Conservation (phyloP, 2,888 invertebrate species). For the Rotaria sp. region DNA sequence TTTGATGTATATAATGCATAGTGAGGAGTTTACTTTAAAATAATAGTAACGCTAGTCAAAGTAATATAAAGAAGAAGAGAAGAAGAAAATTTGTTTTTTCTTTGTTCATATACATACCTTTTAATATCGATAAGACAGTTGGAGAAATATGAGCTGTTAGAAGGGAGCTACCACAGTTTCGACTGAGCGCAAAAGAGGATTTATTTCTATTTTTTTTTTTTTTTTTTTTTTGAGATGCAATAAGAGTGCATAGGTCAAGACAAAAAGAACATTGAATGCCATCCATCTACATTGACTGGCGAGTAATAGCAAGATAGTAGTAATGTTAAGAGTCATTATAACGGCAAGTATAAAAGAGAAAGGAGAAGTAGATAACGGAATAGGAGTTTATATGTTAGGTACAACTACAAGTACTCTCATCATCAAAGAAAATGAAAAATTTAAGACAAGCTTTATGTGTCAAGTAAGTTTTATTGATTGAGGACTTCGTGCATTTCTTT, state of each 20-base stretch:
- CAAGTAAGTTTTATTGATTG: background rate
- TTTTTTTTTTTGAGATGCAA: background rate
- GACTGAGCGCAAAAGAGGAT: background rate
- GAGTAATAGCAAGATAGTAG: background rate
- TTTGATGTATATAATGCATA: constrained; percentile 11
- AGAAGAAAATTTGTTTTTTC: background rate
- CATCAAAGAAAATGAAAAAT: background rate
- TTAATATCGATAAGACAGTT: constrained; percentile 10
- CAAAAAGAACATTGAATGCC: constrained; percentile 1
- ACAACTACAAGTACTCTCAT: background rate
- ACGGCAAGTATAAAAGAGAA: background rate
- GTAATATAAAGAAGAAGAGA: constrained; percentile 2
- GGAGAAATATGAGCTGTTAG: background rate
- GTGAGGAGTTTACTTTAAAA: background rate
- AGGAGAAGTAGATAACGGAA: background rate
- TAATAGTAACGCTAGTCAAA: constrained; percentile 24
- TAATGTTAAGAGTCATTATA: background rate
- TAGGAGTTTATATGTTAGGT: background rate
- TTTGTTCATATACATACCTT: background rate
- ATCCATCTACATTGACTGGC: background rate
- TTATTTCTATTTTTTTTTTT: background rate
- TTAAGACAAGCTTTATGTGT: background rate
- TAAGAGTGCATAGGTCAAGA: constrained; percentile 13
- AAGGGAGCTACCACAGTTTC: background rate
- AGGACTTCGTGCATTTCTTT: background rate